Conservation (phyloP, 2,888 invertebrate genomes). For the Gari tellinella region DNA sequence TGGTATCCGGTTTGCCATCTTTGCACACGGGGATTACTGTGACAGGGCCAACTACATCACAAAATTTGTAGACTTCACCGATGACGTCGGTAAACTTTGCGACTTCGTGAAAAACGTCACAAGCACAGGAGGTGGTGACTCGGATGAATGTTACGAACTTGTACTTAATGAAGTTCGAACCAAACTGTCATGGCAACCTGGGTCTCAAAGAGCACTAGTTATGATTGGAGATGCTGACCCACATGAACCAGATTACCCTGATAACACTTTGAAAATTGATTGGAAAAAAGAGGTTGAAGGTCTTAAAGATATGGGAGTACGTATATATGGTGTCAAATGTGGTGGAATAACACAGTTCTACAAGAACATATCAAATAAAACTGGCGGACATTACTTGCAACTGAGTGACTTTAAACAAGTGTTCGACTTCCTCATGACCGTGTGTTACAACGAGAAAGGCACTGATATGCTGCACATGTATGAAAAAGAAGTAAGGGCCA, state of each 20-base stretch:
- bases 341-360: conserved; percentile 65
- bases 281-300: conserved; percentile 74
- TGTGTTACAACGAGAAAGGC: conserved; percentile 80
- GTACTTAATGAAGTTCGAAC: conserved; percentile 77
- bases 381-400: conserved; percentile 74
- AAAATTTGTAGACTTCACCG: no score
- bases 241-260: conserved; percentile 71
- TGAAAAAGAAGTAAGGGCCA: conserved; percentile 46
- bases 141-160: conserved; percentile 82
- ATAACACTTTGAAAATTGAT: conserved; percentile 72
- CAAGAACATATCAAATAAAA: conserved; percentile 67
- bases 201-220: conserved; percentile 75
- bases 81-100: conserved; percentile 54
- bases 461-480: no score
- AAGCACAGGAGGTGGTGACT: conserved; percentile 78
- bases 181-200: conserved; percentile 78
- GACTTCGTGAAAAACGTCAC: conserved; percentile 69
- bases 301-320: conserved; percentile 64
- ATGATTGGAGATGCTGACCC: no score
- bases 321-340: conserved; percentile 73
- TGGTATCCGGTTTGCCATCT: no score
- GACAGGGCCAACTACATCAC: conserved; percentile 61
- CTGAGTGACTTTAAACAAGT: conserved; percentile 76
- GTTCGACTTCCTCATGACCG: conserved; percentile 81
- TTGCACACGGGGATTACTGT: no score